A percentile compares a stretch with the other conserved stretches of the same genome.
Evolutionary conservation across 2,797 vertebrate genomes (phyloP).

Genomic region (Carduelis carduelis): DNA sequence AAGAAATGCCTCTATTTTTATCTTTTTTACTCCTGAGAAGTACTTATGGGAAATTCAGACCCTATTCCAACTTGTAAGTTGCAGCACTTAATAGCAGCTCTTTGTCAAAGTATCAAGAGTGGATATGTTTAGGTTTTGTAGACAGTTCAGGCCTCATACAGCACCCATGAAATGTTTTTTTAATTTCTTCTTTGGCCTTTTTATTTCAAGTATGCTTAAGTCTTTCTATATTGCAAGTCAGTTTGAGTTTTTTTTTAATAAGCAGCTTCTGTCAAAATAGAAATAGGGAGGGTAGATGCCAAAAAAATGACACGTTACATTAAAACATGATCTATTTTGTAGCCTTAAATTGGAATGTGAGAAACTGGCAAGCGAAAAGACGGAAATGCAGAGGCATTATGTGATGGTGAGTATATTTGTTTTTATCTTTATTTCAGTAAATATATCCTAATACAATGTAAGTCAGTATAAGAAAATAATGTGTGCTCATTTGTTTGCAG

Average conservation of each 20-base stretch:
- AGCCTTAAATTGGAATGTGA: slow-evolving; percentile 98
- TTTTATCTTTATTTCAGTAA: not conserved
- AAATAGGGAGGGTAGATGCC: slow-evolving; percentile 65
- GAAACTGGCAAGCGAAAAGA: slow-evolving; percentile 96
- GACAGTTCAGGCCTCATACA: not conserved
- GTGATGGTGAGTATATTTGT: slow-evolving; percentile 86
- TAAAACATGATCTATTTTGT: slow-evolving; percentile 73
- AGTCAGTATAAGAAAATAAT: not conserved
- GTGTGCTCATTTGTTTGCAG: slow-evolving; percentile 74
- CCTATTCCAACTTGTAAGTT: not conserved
- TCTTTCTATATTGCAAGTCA: not conserved
- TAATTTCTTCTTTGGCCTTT: not conserved
- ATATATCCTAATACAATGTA: not conserved
- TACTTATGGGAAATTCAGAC: not conserved
- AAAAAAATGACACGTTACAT: slow-evolving; percentile 66
- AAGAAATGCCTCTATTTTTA: not conserved
- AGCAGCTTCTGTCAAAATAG: slow-evolving; percentile 56
- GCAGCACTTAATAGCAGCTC: not conserved
- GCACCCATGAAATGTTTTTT: not conserved
- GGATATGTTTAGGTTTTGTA: not conserved
- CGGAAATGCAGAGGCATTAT: slow-evolving; percentile 97
- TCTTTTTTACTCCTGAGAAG: not conserved
- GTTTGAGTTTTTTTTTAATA: slow-evolving; percentile 42
- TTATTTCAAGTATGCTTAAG: not conserved
- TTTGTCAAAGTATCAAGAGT: not conserved